phyloP scores from a whole-genome alignment of 1,140 invertebrate species.

The Branchinecta lynchi region DNA sequence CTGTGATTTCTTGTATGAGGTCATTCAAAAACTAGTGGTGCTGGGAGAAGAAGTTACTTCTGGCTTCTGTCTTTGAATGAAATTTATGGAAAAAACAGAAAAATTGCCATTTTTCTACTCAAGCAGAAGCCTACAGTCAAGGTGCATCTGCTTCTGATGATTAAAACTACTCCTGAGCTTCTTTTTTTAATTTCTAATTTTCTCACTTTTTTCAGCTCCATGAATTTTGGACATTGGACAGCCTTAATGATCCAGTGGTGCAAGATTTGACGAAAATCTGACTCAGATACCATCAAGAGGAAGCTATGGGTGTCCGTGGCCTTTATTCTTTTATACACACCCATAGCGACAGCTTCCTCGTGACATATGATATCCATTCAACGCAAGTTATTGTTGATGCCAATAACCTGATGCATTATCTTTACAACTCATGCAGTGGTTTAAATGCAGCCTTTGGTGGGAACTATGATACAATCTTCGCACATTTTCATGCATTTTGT shows the following conservation, averaged over 20 bases:
- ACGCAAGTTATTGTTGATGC: conserved; percentile 64
- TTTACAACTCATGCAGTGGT: conserved; percentile 46
- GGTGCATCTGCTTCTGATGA: too few species aligned
- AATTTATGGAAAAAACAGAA: too few species aligned
- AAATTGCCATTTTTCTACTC: too few species aligned
- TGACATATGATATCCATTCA: conserved; percentile 46
- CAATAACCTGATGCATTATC: conserved; percentile 51
- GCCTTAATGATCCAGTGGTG: neutral
- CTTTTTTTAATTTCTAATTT: neutral
- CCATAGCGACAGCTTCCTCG: conserved; percentile 45
- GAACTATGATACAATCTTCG: conserved; percentile 61
- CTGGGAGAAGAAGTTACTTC: too few species aligned
- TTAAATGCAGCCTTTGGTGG: conserved; percentile 60
- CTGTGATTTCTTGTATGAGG: too few species aligned
- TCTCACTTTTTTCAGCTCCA: neutral
- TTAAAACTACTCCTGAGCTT: too few species aligned
- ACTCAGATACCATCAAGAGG: neutral
- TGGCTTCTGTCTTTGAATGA: too few species aligned
- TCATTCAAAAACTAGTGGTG: too few species aligned
- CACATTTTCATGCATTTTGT: conserved; percentile 49
- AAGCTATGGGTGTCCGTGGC: conserved; percentile 61
- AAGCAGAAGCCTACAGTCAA: too few species aligned
- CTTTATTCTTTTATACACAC: conserved; percentile 58
- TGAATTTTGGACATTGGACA: conserved; percentile 3
- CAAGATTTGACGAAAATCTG: conserved; percentile 13